Evolutionary conservation across 2,888 invertebrate genomes (phyloP), one percentile per base, ranked within the genome.

Genomic region (Troides helena): DNA sequence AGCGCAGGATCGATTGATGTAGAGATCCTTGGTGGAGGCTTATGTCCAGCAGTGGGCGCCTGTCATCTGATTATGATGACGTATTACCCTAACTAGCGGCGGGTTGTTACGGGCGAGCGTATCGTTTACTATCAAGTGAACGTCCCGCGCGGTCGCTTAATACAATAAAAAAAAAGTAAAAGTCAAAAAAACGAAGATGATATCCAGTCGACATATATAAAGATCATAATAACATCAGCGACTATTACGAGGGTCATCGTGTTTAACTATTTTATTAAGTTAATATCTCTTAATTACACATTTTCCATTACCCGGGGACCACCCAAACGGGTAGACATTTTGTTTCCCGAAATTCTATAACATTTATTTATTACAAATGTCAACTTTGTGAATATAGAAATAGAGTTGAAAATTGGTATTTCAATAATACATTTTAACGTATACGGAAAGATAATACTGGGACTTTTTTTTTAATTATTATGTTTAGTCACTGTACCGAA

Each of bases 401-500:
- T 62, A 69, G 65, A 69, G 58, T 62, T 58, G 43, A 25, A 53
- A 30, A 64, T 63, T 53, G 59, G 17, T 17, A 50, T n/a, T 39
- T 46, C n/a, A n/a, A 8, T 56, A 21, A 56, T 14, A 65, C 17
- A 21, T 39, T 36, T 62, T 30, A 36, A 43, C 0, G 7, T 61
- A 57, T 50, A 17, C 36, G 1, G 39, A 23, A 36, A 36, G 18
- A 17, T 23, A 18, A 36, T 6, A 56, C 56, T 17, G 50, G 46
- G 46, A 36, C n/a, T 73, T 77, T 76, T 76, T 81, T 79, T 12
- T 46, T 75, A 78, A 77, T 76, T 76, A 79, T 82, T 79, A 81
- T 81, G 78, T 78, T 71, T 56, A 81, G 82, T 85, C 85, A 85
- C 84, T 83, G 77, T 76, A 73, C 74, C 77, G 78, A 81, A 85